These are phyloP conservation scores for Elaeidobius kamerunicus DNA, from an alignment of 2,888 invertebrate species.

Conservation along the genomic window DNA sequence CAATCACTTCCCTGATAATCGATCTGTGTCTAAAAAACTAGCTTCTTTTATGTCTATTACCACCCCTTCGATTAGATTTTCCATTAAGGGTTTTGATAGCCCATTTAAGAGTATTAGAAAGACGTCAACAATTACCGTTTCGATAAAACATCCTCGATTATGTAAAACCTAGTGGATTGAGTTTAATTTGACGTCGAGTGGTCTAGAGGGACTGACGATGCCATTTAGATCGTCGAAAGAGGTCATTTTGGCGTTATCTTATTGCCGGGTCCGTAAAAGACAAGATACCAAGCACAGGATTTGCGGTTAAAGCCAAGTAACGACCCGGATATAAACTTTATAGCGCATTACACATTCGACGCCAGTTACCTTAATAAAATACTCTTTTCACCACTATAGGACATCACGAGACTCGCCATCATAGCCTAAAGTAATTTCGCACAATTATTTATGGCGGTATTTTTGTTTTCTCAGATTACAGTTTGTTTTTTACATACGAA, in stretches of 20 bases:
- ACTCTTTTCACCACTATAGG: constrained; percentile 37
- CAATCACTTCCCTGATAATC: background rate
- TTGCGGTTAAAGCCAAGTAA: constrained; percentile 49
- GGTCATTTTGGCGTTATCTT: constrained; percentile 48
- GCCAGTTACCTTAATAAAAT: constrained; percentile 51
- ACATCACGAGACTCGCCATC: constrained; percentile 4
- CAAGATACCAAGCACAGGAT: constrained; percentile 47
- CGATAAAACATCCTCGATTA: constrained; percentile 30
- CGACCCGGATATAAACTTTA: constrained; percentile 50
- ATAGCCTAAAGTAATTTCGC: background rate
- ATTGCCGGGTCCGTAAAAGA: constrained; percentile 47
- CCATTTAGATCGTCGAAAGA: constrained; percentile 45
- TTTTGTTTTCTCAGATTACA: no score
- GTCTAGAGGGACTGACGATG: constrained; percentile 45
- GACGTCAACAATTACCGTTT: constrained; percentile 7
- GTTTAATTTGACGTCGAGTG: constrained; percentile 44
- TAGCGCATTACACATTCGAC: constrained; percentile 51
- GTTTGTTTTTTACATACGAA: no score
- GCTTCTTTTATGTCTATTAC: background rate
- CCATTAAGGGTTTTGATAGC: background rate
- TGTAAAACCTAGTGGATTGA: constrained; percentile 37
- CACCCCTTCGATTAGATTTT: background rate
- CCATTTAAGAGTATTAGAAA: background rate
- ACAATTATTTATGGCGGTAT: background rate
- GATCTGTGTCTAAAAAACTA: background rate